Base-by-base conservation (phyloP, 64 coral and sea anemone genomes). In the Orbicella faveolata region DNA sequence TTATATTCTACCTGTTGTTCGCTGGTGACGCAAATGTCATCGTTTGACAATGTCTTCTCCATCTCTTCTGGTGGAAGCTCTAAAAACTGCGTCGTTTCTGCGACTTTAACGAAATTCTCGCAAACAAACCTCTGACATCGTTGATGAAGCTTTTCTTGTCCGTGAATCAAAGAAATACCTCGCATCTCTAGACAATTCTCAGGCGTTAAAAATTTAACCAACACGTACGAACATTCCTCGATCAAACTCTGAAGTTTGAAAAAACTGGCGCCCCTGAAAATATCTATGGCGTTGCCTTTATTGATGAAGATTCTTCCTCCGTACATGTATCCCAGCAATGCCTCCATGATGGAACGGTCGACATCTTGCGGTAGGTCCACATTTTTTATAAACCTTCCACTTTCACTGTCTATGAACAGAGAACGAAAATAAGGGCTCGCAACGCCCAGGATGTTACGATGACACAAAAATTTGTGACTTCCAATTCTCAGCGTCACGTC, bases 311-410 rank as follows among this genome's bases (percentile, higher is more conserved):
- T 37, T 61, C 61, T 83, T 8, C 95, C 95, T 5, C 88, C 83
- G 76, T 97, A 97, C 37, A 97, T 90, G 10, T 97, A 97, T 39
- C 90, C 85, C 1, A 97, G 23, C 5, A 89, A 36, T 13, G 83
- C 92, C 54, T 97, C 88, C 52, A 93, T 76, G 1, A 83, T 78
- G 33, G 73, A 14, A 23, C 61, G 55, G 26, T 82, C 87, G 59
- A 94, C 75, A 15, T 88, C 78, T 26, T 73, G 69, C 0, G 92
- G 88, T 52, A 97, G 52, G 17, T 89, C 88, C 18, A 97, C 89
- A 83, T 93, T 90, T 79, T 94, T 97, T 26, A 97, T 80, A 48
- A 91, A 97, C 80, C 86, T 88, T 35, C 95, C 95, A 79, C 83
- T 93, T 73, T 97, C 95, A 23, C 39, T 88, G 36, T 90, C 89